A percentile compares a stretch with the other conserved stretches of the same genome.
Evolutionary conservation across 1,140 invertebrate species (phyloP).

Genomic region (Drosophila lacteicornis): DNA sequence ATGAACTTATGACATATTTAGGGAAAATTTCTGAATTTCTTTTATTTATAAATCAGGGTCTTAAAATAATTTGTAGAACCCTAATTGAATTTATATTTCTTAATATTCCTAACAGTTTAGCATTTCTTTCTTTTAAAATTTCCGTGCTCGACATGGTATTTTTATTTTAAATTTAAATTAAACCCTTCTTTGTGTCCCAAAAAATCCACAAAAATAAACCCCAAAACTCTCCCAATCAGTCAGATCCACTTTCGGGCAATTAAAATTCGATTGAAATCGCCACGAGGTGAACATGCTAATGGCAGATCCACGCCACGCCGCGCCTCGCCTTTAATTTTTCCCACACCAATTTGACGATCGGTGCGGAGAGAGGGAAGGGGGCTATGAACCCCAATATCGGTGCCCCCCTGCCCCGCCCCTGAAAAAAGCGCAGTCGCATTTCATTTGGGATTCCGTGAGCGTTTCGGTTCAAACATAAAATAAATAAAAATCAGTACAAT

Average conservation of each 20-base stretch:
- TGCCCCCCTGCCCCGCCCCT: background rate
- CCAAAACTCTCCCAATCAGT: constrained; percentile 1
- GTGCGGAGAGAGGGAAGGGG: constrained; percentile 19
- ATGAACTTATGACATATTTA: too few species aligned
- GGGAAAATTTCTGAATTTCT: too few species aligned
- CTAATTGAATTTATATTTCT: too few species aligned
- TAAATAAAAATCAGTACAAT: constrained; percentile 84
- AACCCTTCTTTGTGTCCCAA: too few species aligned
- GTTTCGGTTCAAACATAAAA: constrained; percentile 83
- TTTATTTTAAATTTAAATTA: background rate
- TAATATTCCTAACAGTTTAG: too few species aligned
- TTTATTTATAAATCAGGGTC: too few species aligned
- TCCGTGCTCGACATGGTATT: too few species aligned
- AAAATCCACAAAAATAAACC: background rate
- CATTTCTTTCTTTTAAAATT: too few species aligned
- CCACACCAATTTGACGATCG: constrained; percentile 69
- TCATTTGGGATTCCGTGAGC: constrained; percentile 72
- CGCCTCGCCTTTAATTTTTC: constrained; percentile 60
- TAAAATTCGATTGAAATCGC: constrained; percentile 68
- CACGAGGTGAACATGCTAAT: constrained; percentile 61
- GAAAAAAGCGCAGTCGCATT: constrained; percentile 53
- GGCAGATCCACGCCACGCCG: constrained; percentile 53
- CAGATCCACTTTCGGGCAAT: constrained; percentile 40
- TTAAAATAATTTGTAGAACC: too few species aligned
- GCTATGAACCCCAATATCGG: constrained; percentile 21